Base-by-base conservation (phyloP, 2,113 vertebrate genomes). In the Anas platyrhynchos region DNA sequence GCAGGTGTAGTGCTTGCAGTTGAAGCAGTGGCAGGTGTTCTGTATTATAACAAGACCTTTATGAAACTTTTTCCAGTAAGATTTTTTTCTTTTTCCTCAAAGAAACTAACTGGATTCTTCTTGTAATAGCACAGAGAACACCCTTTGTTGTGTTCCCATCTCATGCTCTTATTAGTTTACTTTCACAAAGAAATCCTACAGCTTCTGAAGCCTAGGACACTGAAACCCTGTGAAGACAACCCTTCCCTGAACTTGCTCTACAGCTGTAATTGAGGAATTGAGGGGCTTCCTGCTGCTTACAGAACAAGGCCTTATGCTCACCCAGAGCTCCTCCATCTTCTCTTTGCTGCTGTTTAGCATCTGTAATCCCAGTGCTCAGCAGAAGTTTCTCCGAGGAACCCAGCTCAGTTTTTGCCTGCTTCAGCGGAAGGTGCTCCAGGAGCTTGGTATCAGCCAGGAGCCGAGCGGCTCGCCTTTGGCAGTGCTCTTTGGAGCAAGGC, bases 1-100 rank as follows among this genome's bases (percentile, higher is more conserved):
- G 41, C 34, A 13, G 22, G 22, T 7, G 1, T 0, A 1, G 29
- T 3, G 16, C 58, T 10, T 0, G 0, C 3, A 44, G 32, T 14
- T 68, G 15, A 11, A 22, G 43, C 0, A 58, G 41, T 2, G 41
- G 10, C 4, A 11, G 21, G 7, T 16, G 6, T 31, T 82, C 8
- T 46, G 5, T 27, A 16, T 1, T 44, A 29, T 27, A 54, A 41
- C 66, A 78, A 6, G 6, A 1, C 26, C 5, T 59, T 75, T 27
- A 54, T 36, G 31, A n/a, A 52, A 6, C 13, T 22, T 89, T 91
- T 62, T 48, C 11, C 5, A 62, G 8, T 34, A 41, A 16, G 11
- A 3, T 7, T 23, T 22, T 21, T 13, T 67, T 22, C 13, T 11
- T 67, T 34, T 32, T 23, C n/a, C 46, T 7, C 4, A 32, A 72